A percentile compares a stretch with the other conserved stretches of the same genome.
phyloP scores from a whole-genome alignment of 1,140 invertebrate genomes.

The Anastatus disparis region DNA sequence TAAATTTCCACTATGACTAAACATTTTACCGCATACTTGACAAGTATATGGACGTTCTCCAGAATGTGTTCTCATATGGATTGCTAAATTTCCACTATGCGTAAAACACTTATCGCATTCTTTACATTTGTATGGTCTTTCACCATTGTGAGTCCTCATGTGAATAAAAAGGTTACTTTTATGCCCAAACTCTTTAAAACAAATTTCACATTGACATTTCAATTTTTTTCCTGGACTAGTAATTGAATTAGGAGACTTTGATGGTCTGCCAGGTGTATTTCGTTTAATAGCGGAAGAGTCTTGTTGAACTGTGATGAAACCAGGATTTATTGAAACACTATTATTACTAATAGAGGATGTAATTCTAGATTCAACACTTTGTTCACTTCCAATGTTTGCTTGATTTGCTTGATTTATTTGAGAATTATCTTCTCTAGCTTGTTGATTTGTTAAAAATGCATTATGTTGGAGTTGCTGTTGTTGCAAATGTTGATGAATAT shows the following conservation, averaged over 20 bases:
- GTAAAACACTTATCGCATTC: slow-evolving; percentile 78
- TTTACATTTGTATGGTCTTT: slow-evolving; percentile 77
- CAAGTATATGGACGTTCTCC: slow-evolving; percentile 73
- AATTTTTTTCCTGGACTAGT: slow-evolving; percentile 51
- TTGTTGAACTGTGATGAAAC: slow-evolving; percentile 6
- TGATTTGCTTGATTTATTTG: slow-evolving; percentile 47
- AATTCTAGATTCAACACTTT: slow-evolving; percentile 42
- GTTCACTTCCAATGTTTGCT: slow-evolving; percentile 36
- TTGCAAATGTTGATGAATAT: slow-evolving; percentile 33
- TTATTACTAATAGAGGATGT: slow-evolving; percentile 30
- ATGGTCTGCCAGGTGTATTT: slow-evolving; percentile 56
- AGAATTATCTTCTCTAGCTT: slow-evolving; percentile 22
- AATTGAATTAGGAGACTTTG: slow-evolving; percentile 47
- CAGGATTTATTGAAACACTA: slow-evolving; percentile 17
- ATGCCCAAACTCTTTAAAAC: slow-evolving; percentile 69
- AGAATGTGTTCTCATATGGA: slow-evolving; percentile 71
- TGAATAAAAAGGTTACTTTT: slow-evolving; percentile 70
- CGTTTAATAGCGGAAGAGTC: slow-evolving; percentile 35
- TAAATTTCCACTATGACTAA: slow-evolving; percentile 69
- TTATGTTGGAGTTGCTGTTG: slow-evolving; percentile 22
- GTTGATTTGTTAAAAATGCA: slow-evolving; percentile 25
- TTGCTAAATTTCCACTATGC: slow-evolving; percentile 72
- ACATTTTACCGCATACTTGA: slow-evolving; percentile 70
- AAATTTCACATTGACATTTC: slow-evolving; percentile 69
- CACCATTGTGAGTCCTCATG: slow-evolving; percentile 73